Percentiles rank a stretch among this genome's conserved stretches.
phyloP scores from a whole-genome alignment of 2,888 invertebrate genomes.

The Perithous albicinctus region DNA sequence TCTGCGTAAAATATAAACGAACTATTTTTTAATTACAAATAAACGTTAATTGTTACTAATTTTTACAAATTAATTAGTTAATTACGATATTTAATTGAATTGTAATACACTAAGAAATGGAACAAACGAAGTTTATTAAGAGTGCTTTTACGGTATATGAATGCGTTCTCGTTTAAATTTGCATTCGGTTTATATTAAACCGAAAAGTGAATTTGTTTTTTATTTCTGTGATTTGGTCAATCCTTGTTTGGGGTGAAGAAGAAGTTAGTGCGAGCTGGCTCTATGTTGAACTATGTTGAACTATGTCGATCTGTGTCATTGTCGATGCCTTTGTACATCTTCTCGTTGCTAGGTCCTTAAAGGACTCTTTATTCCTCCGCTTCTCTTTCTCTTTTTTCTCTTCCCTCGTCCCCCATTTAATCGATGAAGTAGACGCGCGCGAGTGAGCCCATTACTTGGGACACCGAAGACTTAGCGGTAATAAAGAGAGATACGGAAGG shows the following conservation, averaged over 20 bases:
- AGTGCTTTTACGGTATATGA: not conserved
- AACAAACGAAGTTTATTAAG: not conserved
- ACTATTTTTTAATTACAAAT: not conserved
- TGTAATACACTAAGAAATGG: not conserved
- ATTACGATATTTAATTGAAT: not conserved
- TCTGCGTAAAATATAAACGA: conserved; percentile 50
- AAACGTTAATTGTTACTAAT: not conserved
- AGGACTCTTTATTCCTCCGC: conserved; percentile 60
- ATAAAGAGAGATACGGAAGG: conserved; percentile 66
- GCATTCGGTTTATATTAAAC: not conserved
- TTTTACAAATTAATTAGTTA: not conserved
- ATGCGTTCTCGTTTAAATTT: not conserved
- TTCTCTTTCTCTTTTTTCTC: not conserved
- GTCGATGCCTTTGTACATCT: conserved; percentile 20
- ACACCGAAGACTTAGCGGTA: conserved; percentile 61
- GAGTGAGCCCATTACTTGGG: conserved; percentile 63
- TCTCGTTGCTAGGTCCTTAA: conserved; percentile 57
- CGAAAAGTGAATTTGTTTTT: not conserved
- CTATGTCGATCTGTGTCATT: conserved; percentile 19
- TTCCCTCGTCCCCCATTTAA: conserved; percentile 54
- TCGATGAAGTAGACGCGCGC: conserved; percentile 66
- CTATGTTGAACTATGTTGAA: no score
- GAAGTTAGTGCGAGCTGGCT: not conserved
- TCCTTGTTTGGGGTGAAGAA: not conserved
- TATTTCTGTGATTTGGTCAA: not conserved